Base-by-base conservation (phyloP, 2,888 invertebrate species). In the Lamellibrachia satsuma region DNA sequence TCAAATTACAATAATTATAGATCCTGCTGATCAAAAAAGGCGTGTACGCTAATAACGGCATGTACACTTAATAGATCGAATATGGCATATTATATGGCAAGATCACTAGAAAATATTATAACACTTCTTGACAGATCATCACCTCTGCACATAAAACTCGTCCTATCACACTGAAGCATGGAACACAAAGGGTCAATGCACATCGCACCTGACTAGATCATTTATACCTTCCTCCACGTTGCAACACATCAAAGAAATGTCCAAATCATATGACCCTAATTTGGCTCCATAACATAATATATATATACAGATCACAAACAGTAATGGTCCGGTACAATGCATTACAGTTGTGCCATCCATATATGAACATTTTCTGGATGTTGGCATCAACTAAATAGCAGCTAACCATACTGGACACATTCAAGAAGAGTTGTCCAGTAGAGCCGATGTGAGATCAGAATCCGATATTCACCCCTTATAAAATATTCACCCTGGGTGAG, bases 291-390 rank as follows among this genome's bases (percentile, higher is more conserved):
- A 75, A 75, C 75, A 75, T 57, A 8, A 75, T 75, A 75, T 75
- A 75, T 75, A 75, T 75, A 75, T 75, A 75, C 75, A 75, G 15
- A 75, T 75, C 75, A 75, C n/a, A 75, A n/a, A 75, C 75, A 75
- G 75, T 75, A 11, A 11, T 60, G 22, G 22, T 15, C 60, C 11
- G 22, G 60, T 22, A 60, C 11, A 15, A 22, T n/a, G 75, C 22
- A 22, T 22, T 75, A 75, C n/a, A 75, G n/a, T 75, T 22, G n/a
- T 22, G 75, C 75, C 75, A 75, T 75, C 11, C 22, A 75, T 22
- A 75, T 22, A 22, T 75, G 22, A n/a, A 0, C 6, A 75, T 75
- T 75, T 75, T 75, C 15, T 22, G 22, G 75, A 75, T 4, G n/a
- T 22, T 75, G 75, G 22, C 75, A 75, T 75, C n/a, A 75, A 75